Evolutionary conservation across 2,797 vertebrate genomes (phyloP).

Genomic region (Hirundo rustica): DNA sequence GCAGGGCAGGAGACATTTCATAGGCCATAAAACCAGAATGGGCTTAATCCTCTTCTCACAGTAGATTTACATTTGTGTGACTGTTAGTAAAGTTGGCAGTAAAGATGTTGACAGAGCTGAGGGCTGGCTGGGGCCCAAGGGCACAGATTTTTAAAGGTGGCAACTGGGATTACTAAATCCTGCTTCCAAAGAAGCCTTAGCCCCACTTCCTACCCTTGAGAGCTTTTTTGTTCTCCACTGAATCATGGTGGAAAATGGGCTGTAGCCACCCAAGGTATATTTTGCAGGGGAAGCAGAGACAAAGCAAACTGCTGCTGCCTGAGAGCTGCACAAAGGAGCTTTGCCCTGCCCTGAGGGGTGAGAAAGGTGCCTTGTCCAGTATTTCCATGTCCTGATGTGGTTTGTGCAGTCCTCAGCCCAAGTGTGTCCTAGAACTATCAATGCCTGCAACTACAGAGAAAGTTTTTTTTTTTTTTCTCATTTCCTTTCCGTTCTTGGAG

Average conservation of each 20-base stretch:
- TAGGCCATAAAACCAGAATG: slow-evolving; percentile 54
- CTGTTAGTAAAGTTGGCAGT: slow-evolving; percentile 56
- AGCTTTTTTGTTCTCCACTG: slow-evolving; percentile 33
- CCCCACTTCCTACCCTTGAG: slow-evolving; percentile 12
- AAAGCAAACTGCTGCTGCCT: not conserved
- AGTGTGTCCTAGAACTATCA: not conserved
- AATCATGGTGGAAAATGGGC: not conserved
- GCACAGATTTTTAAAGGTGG: slow-evolving; percentile 53
- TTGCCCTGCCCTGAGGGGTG: not conserved
- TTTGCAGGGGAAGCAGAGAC: not conserved
- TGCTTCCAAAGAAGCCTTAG: slow-evolving; percentile 36
- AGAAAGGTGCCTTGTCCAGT: rapidly evolving
- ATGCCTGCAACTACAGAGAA: not conserved
- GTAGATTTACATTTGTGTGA: slow-evolving; percentile 58
- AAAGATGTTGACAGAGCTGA: slow-evolving; percentile 56
- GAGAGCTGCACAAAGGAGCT: not conserved
- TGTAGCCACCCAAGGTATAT: not conserved
- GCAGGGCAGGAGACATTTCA: slow-evolving; percentile 11
- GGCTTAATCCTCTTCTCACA: slow-evolving; percentile 60
- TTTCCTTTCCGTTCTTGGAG: not conserved
- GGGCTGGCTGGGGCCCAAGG: slow-evolving; percentile 45
- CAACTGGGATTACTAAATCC: slow-evolving; percentile 25
- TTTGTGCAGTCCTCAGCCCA: not conserved
- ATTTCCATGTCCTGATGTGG: not conserved
- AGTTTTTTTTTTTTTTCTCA: not conserved